Percentiles rank a stretch among this genome's conserved stretches.
Evolutionary conservation across 2,888 invertebrate species (phyloP).

Genomic region (Brachyopa scutellaris): DNA sequence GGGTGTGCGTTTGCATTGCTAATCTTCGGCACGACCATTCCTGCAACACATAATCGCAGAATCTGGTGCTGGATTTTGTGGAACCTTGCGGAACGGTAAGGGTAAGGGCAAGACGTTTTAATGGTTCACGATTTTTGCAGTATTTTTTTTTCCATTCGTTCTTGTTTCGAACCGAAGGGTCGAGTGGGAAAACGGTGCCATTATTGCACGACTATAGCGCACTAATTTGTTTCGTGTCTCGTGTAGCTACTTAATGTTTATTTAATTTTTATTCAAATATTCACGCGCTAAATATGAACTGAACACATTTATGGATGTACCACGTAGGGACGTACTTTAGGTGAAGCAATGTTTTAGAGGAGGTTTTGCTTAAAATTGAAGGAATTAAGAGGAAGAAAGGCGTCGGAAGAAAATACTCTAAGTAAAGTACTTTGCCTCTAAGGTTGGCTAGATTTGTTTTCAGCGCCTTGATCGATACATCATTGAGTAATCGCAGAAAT

Average conservation of each 20-base stretch:
- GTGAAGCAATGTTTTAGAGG: too few species aligned
- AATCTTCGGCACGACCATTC: slow-evolving; percentile 63
- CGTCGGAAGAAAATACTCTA: too few species aligned
- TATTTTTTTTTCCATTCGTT: slow-evolving; percentile 13
- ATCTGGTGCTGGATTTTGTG: slow-evolving; percentile 5
- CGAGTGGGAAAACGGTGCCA: slow-evolving; percentile 2
- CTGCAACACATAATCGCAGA: slow-evolving; percentile 35
- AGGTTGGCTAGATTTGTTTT: too few species aligned
- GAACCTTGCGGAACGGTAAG: slow-evolving; percentile 15
- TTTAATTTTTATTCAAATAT: slow-evolving; percentile 64
- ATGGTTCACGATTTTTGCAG: slow-evolving; percentile 66
- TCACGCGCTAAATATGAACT: slow-evolving; percentile 40
- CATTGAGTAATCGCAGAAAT: too few species aligned
- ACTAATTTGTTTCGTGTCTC: slow-evolving; percentile 65
- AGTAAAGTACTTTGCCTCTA: too few species aligned
- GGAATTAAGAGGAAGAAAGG: too few species aligned
- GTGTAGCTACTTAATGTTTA: slow-evolving; percentile 55
- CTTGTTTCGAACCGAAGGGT: slow-evolving; percentile 10
- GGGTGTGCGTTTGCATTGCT: slow-evolving; percentile 64
- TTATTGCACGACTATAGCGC: slow-evolving; percentile 50
- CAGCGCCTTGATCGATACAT: too few species aligned
- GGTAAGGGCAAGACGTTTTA: slow-evolving; percentile 52
- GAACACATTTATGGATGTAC: not conserved
- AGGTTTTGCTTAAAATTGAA: too few species aligned
- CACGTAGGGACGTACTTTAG: too few species aligned